A percentile compares a stretch with the other conserved stretches of the same genome.
Evolutionary conservation across 2,113 vertebrate genomes (phyloP).

Genomic region (Lophochroa leadbeateri): DNA sequence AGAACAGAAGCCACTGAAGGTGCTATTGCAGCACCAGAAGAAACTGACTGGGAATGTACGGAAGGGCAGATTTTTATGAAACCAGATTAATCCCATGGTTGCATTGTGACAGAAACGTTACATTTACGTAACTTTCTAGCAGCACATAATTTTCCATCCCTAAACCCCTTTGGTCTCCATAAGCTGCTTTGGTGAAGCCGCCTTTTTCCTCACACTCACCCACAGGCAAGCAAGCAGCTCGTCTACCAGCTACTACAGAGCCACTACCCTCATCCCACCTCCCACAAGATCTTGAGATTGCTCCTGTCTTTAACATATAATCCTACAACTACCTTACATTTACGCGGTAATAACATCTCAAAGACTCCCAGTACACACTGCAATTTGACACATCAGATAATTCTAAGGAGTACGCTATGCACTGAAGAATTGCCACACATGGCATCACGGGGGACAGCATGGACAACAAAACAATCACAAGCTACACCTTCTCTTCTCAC

Average conservation of each 20-base stretch:
- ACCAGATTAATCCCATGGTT: accelerated
- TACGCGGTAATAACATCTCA: background rate
- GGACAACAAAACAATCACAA: background rate
- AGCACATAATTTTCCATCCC: background rate
- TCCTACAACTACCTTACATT: slow-evolving; percentile 2
- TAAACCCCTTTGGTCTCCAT: background rate
- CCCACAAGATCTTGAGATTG: background rate
- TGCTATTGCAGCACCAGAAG: background rate
- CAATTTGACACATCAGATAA: background rate
- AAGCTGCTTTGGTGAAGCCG: slow-evolving; percentile 16
- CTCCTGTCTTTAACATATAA: background rate
- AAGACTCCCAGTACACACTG: background rate
- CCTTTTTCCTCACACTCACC: slow-evolving; percentile 30
- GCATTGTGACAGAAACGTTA: background rate
- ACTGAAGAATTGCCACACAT: background rate
- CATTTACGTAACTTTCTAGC: background rate
- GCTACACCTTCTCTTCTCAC: background rate
- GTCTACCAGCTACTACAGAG: slow-evolving; percentile 38
- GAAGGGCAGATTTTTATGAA: background rate
- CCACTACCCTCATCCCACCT: slow-evolving; percentile 45
- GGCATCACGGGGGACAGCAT: background rate
- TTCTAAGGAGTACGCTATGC: background rate
- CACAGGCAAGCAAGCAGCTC: background rate
- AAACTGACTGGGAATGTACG: accelerated
- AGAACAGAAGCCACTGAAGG: background rate